Base-by-base conservation (phyloP, 2,888 invertebrate genomes). In the Ormyrus labotus region DNA sequence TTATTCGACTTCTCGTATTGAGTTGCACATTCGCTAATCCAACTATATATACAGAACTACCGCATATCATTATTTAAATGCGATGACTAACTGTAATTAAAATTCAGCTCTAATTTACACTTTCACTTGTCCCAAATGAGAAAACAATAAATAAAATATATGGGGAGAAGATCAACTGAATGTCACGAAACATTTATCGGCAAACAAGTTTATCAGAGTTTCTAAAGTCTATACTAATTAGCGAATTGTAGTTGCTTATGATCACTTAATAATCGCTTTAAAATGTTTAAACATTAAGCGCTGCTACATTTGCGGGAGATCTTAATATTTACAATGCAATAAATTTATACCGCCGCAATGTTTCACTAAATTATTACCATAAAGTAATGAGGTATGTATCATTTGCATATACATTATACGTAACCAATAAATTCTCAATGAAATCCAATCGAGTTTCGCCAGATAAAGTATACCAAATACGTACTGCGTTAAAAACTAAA, bases 51-150 rank as follows among this genome's bases (percentile, higher is more conserved):
- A 34, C 34, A 57, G 48, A 67, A 19, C 68, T 13, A 34, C 47
- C 57, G 70, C 65, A 75, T 78, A 45, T 45, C 11, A 75, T 81
- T 78, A 81, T 81, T 81, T 61, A 78, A 73, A 78, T 68, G 51
- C 47, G 72, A 73, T 79, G 79, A 82, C 79, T 82, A 82, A 82
- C 73, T 53, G 64, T 45, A 61, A 60, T 76, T 50, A 69, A 77
- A 64, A 76, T 79, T 81, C 64, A 69, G 58, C 48, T 69, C 58
- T 65, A 80, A 74, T 78, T 82, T 80, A 74, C 55, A 74, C 82
- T 82, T 80, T 80, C 82, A 82, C 80, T 82, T 77, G 80, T 80
- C 53, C 78, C 47, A 58, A 76, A 71, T 70, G 53, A 68, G 57
- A 64, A 70, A 77, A 58, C n/a, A 19, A 8, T 55, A 53, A 60